Base-by-base conservation (phyloP, 2,888 invertebrate genomes). In the Latrodectus hesperus region DNA sequence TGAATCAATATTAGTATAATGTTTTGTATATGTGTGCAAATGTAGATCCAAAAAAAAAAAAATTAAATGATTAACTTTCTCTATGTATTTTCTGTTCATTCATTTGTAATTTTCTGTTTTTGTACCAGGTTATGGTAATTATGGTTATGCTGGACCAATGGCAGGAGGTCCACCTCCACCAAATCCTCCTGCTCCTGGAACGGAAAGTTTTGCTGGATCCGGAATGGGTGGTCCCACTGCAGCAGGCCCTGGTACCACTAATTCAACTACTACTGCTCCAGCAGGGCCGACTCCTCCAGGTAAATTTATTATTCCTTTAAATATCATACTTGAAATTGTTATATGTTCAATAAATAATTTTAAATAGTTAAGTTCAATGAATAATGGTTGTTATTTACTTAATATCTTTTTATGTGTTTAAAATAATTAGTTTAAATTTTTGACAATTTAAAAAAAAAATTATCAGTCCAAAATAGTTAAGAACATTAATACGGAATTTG, bases 81-180 rank as follows among this genome's bases (percentile, higher is more conserved):
- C 38, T 65, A 6, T 65, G 6, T n/a, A 6, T 16, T n/a, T n/a
- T n/a, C n/a, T n/a, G n/a, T n/a, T 1, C 38, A 38, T 38, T 6
- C 38, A 38, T 4, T 38, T 38, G 4, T 38, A 38, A 38, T 38
- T 38, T 38, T 38, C 38, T 38, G 38, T 6, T 38, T 38, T 38
- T 38, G 38, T 71, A 26, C 10, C 11, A 83, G 88, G 88, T 6
- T 81, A 83, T 80, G 84, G 84, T 49, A 65, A 52, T 73, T 73
- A 75, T 51, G 81, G 88, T 9, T 89, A 85, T 79, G 85, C 82
- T 65, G 85, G 83, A n/a, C 87, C 87, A 8, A 81, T 84, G 70
- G 72, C 79, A 26, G 83, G 84, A 9, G 89, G 86, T 12, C 88
- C 89, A 1, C 82, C 86, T 14, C 88, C 88, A 9, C 88, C 89